Conservation (phyloP, 2,888 invertebrate genomes). For the Aleiodes testaceus region DNA sequence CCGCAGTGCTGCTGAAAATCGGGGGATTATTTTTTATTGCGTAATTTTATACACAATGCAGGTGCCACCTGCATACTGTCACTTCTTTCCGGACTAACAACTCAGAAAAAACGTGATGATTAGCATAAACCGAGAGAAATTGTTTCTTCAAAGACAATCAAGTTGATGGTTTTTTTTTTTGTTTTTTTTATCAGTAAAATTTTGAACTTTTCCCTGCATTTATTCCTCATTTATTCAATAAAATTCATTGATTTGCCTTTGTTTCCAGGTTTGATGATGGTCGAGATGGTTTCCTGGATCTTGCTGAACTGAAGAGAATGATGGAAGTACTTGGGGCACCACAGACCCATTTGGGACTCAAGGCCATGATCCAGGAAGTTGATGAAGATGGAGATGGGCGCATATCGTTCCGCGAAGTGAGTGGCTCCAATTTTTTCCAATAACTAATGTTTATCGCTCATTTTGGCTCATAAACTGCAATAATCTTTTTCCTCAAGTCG, state of each 20-base stretch:
- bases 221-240: conserved; percentile 35
- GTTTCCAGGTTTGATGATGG: conserved; percentile 90
- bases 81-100: neutral
- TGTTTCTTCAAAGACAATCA: neutral
- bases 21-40: conserved; percentile 35
- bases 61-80: conserved; percentile 23
- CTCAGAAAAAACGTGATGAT: conserved; percentile 15
- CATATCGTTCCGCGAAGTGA: conserved; percentile 92
- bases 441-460: neutral
- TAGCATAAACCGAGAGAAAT: conserved; percentile 2
- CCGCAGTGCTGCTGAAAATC: conserved; percentile 45
- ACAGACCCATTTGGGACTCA: conserved; percentile 95
- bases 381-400: conserved; percentile 89
- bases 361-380: conserved; percentile 94
- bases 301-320: conserved; percentile 94
- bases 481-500: too few relatives aligned
- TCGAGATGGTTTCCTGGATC: conserved; percentile 89
- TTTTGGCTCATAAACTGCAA: neutral
- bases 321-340: conserved; percentile 97
- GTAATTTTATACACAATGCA: conserved; percentile 22
- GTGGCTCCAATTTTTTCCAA: conserved; percentile 36
- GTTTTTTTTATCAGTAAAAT: too few relatives aligned
- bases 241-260: conserved; percentile 44
- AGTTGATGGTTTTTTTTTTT: neutral
- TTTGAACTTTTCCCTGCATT: too few relatives aligned